These are phyloP conservation scores for Chaetops frenatus DNA, from an alignment of 2,113 vertebrate genomes.

Conservation along the genomic window DNA sequence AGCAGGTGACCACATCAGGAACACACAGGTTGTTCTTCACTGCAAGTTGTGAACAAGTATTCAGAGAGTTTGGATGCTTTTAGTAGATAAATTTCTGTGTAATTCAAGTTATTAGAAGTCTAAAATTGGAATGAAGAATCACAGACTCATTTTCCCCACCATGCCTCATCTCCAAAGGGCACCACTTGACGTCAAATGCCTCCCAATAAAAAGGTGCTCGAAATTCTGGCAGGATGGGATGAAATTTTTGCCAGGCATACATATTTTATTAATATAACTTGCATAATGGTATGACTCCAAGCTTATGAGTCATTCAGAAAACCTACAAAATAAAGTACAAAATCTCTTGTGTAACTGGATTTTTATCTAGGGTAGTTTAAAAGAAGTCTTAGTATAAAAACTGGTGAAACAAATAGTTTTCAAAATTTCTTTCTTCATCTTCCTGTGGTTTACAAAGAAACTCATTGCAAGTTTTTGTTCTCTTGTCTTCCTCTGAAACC, in stretches of 20 bases:
- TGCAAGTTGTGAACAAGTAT: not conserved
- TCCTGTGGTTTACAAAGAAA: not conserved
- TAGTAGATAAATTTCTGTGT: not conserved
- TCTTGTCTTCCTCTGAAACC: not conserved
- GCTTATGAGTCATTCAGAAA: conserved; percentile 7
- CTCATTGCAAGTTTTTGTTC: not conserved
- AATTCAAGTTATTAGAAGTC: not conserved
- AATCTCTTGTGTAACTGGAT: not conserved
- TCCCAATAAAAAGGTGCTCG: conserved; percentile 18
- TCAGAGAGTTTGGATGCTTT: not conserved
- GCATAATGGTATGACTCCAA: not conserved
- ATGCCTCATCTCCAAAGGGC: not conserved
- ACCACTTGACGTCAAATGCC: not conserved
- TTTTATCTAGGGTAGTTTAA: not conserved
- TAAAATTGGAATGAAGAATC: not conserved
- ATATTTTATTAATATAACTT: conserved; percentile 18
- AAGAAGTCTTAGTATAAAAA: not conserved
- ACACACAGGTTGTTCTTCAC: not conserved
- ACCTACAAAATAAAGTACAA: conserved; percentile 2
- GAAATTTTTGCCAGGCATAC: conserved; percentile 20
- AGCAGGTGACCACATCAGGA: not conserved
- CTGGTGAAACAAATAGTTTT: not conserved
- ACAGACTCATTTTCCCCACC: not conserved
- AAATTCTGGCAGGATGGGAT: not conserved
- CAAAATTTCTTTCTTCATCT: not conserved